phyloP scores from a whole-genome alignment of 2,113 vertebrate genomes.

The Leucosticte australis region DNA sequence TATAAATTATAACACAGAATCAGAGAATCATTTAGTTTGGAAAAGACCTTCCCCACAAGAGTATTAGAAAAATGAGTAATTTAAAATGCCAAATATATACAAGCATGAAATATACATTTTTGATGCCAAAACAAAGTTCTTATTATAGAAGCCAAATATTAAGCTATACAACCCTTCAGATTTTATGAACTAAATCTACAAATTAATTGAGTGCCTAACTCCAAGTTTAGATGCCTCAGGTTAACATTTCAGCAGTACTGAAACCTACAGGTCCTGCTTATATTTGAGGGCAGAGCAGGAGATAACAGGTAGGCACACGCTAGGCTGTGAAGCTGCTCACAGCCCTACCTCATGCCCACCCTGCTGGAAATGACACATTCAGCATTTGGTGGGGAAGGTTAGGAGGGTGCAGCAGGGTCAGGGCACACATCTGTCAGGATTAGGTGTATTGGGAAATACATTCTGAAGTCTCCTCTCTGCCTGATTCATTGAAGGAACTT shows the following conservation, averaged over 20 bases:
- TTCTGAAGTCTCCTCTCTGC: not conserved
- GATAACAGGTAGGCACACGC: not conserved
- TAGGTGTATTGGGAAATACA: not conserved
- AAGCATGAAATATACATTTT: not conserved
- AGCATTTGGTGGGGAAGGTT: not conserved
- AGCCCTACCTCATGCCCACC: not conserved
- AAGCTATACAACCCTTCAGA: not conserved
- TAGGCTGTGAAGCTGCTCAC: not conserved
- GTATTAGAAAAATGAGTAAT: slow-evolving; percentile 17
- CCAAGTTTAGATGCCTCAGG: not conserved
- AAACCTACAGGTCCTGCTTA: not conserved
- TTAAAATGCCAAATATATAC: slow-evolving; percentile 34
- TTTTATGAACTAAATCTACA: slow-evolving; percentile 18
- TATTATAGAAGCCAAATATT: slow-evolving; percentile 16
- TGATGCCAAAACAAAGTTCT: slow-evolving; percentile 34
- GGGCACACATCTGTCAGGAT: not conserved
- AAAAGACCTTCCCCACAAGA: not conserved
- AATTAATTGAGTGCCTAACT: not conserved
- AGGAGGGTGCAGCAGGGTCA: not conserved
- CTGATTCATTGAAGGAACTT: slow-evolving; percentile 1
- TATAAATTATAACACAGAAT: slow-evolving; percentile 12
- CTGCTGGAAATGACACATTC: not conserved
- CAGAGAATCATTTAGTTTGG: not conserved
- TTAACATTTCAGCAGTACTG: not conserved
- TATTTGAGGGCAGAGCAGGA: not conserved